phyloP scores from a whole-genome alignment of 1,140 invertebrate species.

The Ephestia elutella region DNA sequence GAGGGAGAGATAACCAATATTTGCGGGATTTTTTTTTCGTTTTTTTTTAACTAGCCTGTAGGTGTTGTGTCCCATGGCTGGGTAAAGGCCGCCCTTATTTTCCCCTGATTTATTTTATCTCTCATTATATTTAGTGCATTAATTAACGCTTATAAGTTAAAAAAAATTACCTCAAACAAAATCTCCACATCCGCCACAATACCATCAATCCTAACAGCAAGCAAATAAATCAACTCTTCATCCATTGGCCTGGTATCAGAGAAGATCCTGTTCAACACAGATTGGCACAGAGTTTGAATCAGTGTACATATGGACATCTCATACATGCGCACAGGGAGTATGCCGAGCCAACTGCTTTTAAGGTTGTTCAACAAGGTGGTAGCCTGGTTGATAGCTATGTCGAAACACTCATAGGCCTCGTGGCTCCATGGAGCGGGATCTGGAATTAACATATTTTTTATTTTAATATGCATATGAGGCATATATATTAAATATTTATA shows the following conservation, averaged over 20 bases:
- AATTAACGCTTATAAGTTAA: no score
- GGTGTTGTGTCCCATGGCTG: no score
- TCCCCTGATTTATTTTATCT: no score
- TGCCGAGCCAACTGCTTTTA: conserved; percentile 42
- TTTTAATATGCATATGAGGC: no score
- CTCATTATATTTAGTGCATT: no score
- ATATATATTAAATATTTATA: no score
- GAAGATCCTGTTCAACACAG: conserved; percentile 42
- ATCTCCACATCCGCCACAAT: conserved; percentile 34
- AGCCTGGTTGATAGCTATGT: conserved; percentile 47
- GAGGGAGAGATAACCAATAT: no score
- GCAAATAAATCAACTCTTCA: conserved; percentile 51
- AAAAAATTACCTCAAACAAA: conserved; percentile 47
- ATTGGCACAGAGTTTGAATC: conserved; percentile 43
- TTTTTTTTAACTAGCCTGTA: no score
- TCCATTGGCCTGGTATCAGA: conserved; percentile 34
- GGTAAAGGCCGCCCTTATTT: no score
- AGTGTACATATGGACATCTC: conserved; percentile 54
- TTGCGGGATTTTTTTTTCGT: no score
- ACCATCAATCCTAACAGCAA: conserved; percentile 44
- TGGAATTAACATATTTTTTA: conserved; percentile 14
- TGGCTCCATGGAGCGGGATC: conserved; percentile 44
- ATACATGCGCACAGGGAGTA: conserved; percentile 58
- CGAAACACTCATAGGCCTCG: conserved; percentile 45
- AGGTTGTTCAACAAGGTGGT: conserved; percentile 45